Evolutionary conservation across 2,888 invertebrate genomes (phyloP).

Genomic region (Invenusta paracnida): DNA sequence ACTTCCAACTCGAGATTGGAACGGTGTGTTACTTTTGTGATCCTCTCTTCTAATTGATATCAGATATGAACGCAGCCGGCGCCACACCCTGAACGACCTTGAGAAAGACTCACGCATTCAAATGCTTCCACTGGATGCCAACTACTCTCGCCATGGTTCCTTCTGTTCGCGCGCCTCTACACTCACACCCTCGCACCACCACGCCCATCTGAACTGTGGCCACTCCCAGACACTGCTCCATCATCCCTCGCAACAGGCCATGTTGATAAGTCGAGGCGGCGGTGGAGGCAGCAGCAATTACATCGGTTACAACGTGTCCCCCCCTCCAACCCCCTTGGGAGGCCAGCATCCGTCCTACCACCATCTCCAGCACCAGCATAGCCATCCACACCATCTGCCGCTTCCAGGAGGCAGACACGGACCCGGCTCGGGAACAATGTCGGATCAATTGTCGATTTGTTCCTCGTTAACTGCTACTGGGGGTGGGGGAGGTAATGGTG

Average conservation of each 20-base stretch:
- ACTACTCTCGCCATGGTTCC: background rate
- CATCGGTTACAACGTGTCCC: slow-evolving; percentile 13
- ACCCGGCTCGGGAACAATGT: background rate
- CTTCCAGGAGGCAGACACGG: background rate
- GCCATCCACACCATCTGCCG: background rate
- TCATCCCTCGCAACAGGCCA: background rate
- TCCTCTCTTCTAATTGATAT: too few relatives aligned
- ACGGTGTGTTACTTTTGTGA: too few relatives aligned
- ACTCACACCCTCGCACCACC: background rate
- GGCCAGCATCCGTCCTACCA: too few relatives aligned
- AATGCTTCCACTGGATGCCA: background rate
- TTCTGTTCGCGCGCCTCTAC: slow-evolving; percentile 8
- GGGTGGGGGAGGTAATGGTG: background rate
- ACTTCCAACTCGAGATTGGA: too few relatives aligned
- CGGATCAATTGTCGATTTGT: background rate
- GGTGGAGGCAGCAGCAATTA: background rate
- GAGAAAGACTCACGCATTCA: slow-evolving; percentile 13
- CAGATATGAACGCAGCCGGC: background rate
- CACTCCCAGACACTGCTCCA: background rate
- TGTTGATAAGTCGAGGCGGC: too few relatives aligned
- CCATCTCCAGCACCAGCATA: background rate
- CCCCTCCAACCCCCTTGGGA: background rate
- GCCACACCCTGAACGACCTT: slow-evolving; percentile 1
- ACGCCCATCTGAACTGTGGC: background rate
- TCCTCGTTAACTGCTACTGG: background rate